Conservation (phyloP, 2,888 invertebrate species). For the Tetragonula carbonaria region DNA sequence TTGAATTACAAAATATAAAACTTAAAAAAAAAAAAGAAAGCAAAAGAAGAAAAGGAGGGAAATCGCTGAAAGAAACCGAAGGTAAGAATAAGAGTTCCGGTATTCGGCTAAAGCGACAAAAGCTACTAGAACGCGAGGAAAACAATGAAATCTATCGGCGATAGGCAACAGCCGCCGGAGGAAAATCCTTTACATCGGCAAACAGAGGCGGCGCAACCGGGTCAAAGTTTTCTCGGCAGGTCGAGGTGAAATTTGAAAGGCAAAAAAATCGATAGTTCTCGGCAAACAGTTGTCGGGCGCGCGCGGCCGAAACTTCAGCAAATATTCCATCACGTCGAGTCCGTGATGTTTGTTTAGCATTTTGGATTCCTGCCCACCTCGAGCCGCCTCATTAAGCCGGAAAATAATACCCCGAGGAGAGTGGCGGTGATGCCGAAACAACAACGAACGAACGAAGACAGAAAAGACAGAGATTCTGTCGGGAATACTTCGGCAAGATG, state of each 20-base stretch:
- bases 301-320: background rate
- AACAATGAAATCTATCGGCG: slow-evolving; percentile 1
- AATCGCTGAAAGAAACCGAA: too few species aligned
- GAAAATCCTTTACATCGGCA: slow-evolving; percentile 18
- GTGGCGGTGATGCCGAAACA: slow-evolving; percentile 21
- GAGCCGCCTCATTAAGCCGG: slow-evolving; percentile 49
- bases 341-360: slow-evolving; percentile 35
- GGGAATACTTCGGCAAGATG: slow-evolving; percentile 18
- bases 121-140: background rate
- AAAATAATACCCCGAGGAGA: slow-evolving; percentile 45
- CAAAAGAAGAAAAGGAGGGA: too few species aligned
- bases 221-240: background rate
- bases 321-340: slow-evolving; percentile 9
- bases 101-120: background rate
- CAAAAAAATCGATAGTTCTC: slow-evolving; percentile 23
- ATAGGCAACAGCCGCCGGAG: background rate
- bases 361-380: slow-evolving; percentile 23
- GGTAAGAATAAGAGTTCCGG: background rate
- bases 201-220: background rate
- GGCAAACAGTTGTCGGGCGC: slow-evolving; percentile 2
- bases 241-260: background rate
- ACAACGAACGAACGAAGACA: slow-evolving; percentile 7
- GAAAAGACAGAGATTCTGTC: slow-evolving; percentile 11
- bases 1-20: background rate
- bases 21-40: background rate